Percentiles rank a stretch among this genome's conserved stretches.
Conservation (phyloP, 1,140 invertebrate genomes). For the Steinernema khuongi region DNA sequence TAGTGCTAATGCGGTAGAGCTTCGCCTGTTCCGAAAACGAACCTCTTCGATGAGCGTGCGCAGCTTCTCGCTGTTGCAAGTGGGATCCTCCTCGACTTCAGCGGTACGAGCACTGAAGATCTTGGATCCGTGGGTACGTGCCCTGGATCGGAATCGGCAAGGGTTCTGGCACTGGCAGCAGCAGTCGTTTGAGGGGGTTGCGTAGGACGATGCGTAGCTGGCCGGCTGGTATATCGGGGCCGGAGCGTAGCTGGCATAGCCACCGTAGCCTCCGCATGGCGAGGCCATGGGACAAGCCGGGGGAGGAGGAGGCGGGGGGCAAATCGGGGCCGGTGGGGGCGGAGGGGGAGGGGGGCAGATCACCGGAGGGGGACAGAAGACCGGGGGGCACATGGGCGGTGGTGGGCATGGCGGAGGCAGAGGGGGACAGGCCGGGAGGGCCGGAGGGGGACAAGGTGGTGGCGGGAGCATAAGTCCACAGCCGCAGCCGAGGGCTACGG, state of each 20-base stretch:
- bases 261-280: slow-evolving; percentile 17
- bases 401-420: slow-evolving; percentile 19
- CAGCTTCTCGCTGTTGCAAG: slow-evolving; percentile 54
- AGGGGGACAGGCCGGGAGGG: slow-evolving; percentile 32
- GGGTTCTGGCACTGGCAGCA: slow-evolving; percentile 53
- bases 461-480: slow-evolving; percentile 25
- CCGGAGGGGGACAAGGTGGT: slow-evolving; percentile 28
- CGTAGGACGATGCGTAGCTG: slow-evolving; percentile 27
- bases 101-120: slow-evolving; percentile 41
- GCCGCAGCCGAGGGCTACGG: slow-evolving; percentile 11
- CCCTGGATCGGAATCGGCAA: slow-evolving; percentile 46
- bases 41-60: slow-evolving; percentile 52
- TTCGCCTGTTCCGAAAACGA: slow-evolving; percentile 17
- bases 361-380: neutral
- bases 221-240: slow-evolving; percentile 33
- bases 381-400: neutral
- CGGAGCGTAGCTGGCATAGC: slow-evolving; percentile 36
- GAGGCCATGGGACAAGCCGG: slow-evolving; percentile 14
- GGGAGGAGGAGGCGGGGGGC: slow-evolving; percentile 36
- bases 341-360: slow-evolving; percentile 39
- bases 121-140: slow-evolving; percentile 47
- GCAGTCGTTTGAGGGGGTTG: slow-evolving; percentile 38
- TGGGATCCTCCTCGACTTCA: slow-evolving; percentile 53
- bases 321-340: slow-evolving; percentile 39
- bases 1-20: slow-evolving; percentile 1